Evolutionary conservation across 2,888 invertebrate species (phyloP), one percentile per base, ranked within the genome.

Genomic region (Drosophila villosipedis): DNA sequence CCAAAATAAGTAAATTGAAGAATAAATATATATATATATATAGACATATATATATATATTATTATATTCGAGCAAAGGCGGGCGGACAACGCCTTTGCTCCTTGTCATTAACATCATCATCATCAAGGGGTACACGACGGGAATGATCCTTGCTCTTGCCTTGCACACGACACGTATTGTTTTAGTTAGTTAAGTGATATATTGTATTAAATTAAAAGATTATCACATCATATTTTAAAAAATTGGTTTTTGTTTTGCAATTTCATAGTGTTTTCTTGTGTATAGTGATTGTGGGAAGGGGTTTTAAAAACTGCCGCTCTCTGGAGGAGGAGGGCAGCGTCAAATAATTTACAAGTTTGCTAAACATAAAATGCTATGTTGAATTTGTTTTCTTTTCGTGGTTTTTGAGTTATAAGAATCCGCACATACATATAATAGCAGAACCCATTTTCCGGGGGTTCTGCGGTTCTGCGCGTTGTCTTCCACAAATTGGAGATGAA

Each of bases 301-400:
- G 49, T 49, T 12, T 59, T 22, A 50, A 57, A 73, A 53, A 63
- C 6, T 66, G 59, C 68, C 68, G 65, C 74, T 66, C 60, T 63
- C 43, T 33, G 25, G 31, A 25, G 49, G 25, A 14, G 55, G 25
- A 14, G 35, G 52, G 52, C 68, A 67, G 76, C 88, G 88, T 90
- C 83, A 84, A 90, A 90, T 88, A 90, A 80, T 77, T 82, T 84
- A 84, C 72, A 86, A 70, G 41, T 85, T 68, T 61, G 41, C 55
- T 72, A 90, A 47, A 84, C 90, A 90, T 88, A 90, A 77, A 80
- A 66, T 73, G 75, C 75, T 85, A 90, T 90, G 83, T 90, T 90
- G 47, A 65, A 39, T 22, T 57, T 35, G 71, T 66, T 60, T 71
- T 68, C 25, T 25, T 52, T 25, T 52, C 52, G 63, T 69, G 54